Evolutionary conservation across 2,888 invertebrate genomes (phyloP).

Genomic region (Drosophila silvestris): DNA sequence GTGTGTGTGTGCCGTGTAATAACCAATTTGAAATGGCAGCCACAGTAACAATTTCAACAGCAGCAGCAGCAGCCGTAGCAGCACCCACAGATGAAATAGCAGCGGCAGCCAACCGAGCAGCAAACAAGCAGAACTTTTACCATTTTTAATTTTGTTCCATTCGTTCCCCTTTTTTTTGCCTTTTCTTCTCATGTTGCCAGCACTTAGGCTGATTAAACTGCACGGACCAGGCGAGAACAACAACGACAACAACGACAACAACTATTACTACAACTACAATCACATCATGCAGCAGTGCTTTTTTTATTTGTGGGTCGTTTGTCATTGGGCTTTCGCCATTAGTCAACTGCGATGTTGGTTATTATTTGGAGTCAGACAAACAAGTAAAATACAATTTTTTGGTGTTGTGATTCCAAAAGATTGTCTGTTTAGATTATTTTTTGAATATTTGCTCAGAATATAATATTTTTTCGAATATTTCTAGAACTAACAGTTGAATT

Average conservation of each 20-base stretch:
- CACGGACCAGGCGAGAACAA: conserved; percentile 55
- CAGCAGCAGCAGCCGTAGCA: conserved; percentile 16
- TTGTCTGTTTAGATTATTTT: neutral
- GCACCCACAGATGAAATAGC: conserved; percentile 7
- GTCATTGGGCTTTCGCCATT: conserved; percentile 56
- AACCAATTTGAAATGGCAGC: conserved; percentile 74
- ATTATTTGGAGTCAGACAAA: conserved; percentile 35
- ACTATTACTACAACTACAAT: conserved; percentile 33
- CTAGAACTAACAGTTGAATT: no score
- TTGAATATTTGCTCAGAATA: neutral
- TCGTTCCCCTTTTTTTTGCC: conserved; percentile 12
- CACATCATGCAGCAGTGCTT: conserved; percentile 24
- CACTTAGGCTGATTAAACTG: conserved; percentile 79
- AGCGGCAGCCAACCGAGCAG: conserved; percentile 47
- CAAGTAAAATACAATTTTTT: conserved; percentile 14
- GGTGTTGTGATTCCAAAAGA: neutral
- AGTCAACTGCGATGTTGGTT: conserved; percentile 49
- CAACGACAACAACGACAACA: conserved; percentile 26
- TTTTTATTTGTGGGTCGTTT: conserved; percentile 24
- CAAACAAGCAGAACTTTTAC: conserved; percentile 66
- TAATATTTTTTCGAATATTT: neutral
- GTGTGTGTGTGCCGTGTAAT: conserved; percentile 56
- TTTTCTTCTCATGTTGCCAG: conserved; percentile 32
- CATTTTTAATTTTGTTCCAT: conserved; percentile 64
- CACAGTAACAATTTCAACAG: conserved; percentile 18